A percentile compares a stretch with the other conserved stretches of the same genome.
Evolutionary conservation across 2,888 invertebrate genomes (phyloP).

Genomic region (Rhopalosiphum nymphaeae): DNA sequence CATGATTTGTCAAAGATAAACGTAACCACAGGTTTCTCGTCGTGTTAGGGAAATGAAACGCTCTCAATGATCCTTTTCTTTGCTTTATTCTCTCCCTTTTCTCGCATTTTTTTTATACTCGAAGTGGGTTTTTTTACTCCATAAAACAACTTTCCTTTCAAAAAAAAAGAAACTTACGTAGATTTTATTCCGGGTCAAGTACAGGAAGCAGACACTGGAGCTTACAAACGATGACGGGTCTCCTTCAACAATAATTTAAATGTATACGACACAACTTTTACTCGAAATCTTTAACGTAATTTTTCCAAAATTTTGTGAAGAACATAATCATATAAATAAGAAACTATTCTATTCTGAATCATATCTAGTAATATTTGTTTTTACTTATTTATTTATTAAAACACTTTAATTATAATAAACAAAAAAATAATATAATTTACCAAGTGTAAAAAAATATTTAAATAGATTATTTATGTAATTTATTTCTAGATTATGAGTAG

Average conservation of each 20-base stretch:
- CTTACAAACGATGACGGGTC: constrained; percentile 30
- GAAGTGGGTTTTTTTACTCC: constrained; percentile 3
- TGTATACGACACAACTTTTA: neutral
- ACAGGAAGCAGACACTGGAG: constrained; percentile 32
- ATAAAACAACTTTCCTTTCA: constrained; percentile 49
- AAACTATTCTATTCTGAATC: neutral
- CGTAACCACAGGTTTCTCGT: constrained; percentile 20
- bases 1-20: constrained; percentile 59
- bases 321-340: neutral
- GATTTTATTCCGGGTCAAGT: constrained; percentile 51
- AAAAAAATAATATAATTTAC: neutral
- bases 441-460: neutral
- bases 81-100: constrained; percentile 8
- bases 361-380: neutral
- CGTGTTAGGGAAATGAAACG: constrained; percentile 50
- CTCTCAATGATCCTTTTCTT: constrained; percentile 54
- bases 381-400: neutral
- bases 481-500: neutral
- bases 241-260: constrained; percentile 24
- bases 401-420: neutral
- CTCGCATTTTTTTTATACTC: neutral
- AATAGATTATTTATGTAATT: neutral
- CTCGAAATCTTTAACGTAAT: neutral
- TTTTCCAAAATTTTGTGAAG: neutral
- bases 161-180: constrained; percentile 34